phyloP scores from a whole-genome alignment of 92 coral and sea anemone species.

The Epizoanthus fatuus region DNA sequence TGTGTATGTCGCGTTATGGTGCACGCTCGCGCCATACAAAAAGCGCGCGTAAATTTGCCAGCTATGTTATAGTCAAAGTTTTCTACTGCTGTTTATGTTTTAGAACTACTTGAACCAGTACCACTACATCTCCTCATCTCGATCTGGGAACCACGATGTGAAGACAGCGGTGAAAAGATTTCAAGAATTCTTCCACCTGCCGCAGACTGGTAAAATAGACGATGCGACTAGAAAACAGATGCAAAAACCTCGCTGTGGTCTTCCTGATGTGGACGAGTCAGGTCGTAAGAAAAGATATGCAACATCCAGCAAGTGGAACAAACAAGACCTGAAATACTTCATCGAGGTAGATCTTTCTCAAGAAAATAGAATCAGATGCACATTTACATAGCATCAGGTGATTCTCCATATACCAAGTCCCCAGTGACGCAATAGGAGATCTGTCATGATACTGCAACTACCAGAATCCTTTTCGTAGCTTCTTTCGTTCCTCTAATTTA shows the following conservation, averaged over 20 bases:
- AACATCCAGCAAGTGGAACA: conserved; percentile 64
- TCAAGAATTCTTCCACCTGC: conserved; percentile 79
- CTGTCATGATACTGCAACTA: too few species aligned
- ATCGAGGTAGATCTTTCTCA: conserved; percentile 16
- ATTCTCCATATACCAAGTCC: too few species aligned
- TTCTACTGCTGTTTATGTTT: neutral
- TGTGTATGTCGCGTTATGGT: too few species aligned
- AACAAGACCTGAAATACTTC: conserved; percentile 61
- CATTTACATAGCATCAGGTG: too few species aligned
- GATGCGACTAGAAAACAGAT: conserved; percentile 69
- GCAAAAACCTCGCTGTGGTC: conserved; percentile 81
- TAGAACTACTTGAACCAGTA: conserved; percentile 75
- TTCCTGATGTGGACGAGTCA: conserved; percentile 74
- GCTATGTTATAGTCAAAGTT: too few species aligned
- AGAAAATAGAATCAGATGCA: too few species aligned
- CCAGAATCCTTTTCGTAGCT: too few species aligned
- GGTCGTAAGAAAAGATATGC: conserved; percentile 50
- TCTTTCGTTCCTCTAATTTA: too few species aligned
- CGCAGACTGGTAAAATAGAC: conserved; percentile 78
- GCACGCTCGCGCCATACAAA: too few species aligned
- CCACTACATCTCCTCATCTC: conserved; percentile 75
- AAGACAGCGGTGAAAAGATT: conserved; percentile 62
- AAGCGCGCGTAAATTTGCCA: too few species aligned
- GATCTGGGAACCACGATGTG: conserved; percentile 88
- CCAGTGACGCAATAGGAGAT: too few species aligned